Base-by-base conservation (phyloP, 2,888 invertebrate genomes). In the Torymus tubicola region DNA sequence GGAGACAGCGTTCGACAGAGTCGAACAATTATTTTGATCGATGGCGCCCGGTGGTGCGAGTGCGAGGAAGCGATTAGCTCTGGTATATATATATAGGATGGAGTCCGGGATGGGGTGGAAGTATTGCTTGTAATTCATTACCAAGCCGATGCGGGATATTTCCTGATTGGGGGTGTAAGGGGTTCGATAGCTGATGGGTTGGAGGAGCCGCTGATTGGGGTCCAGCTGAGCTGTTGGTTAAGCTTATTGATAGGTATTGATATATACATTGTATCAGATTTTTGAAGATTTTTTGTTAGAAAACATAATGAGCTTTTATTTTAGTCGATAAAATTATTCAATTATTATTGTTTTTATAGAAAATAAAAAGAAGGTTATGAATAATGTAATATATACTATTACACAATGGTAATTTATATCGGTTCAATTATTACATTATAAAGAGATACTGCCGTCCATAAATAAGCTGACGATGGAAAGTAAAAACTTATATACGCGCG, bases 1-100 rank as follows among this genome's bases (percentile, higher is more conserved):
- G 1, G 8, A 42, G 42, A 42, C 42, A 42, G 10, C 42, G 8
- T 42, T 42, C 42, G 42, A 18, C 24, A 14, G 69, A 42, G 16
- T 3, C 50, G 72, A 79, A 71, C 81, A 68, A 81, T 81, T 75
- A 81, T 81, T 81, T 81, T 81, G 81, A 81, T 68, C 53, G 31
- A 81, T 60, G 65, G 12, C 21, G 64, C 16, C 8, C 8, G 42
- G 8, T 42, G 42, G 42, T 16, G 68, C 64, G 69, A 68, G 68
- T 75, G 75, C 31, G n/a, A 80, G 75, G 71, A 80, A 74, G 58
- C 79, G 31, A 80, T 80, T 74, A 58, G 57, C 52, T 18, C 11
- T 1, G 57, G 52, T 42, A 63, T 21, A 12, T 42, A 42, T 42
- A 63, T 21, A 12, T 42, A 42, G 42, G 42, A 42, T 42, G 16